These are phyloP conservation scores for Ecdyonurus torrentis DNA, from an alignment of 2,888 invertebrate genomes.

Conservation along the genomic window DNA sequence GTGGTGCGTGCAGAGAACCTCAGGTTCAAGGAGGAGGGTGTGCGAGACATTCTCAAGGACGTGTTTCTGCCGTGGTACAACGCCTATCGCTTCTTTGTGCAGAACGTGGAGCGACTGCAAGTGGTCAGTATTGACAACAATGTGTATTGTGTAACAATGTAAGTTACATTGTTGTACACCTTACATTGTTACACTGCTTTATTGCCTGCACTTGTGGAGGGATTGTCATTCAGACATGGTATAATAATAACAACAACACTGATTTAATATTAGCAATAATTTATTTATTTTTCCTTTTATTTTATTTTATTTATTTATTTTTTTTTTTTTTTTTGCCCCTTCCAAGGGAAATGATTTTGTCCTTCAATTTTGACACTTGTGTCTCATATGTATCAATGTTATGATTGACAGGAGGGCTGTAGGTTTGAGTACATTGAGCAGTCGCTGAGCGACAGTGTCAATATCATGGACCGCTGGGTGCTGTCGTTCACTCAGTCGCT, in stretches of 20 bases:
- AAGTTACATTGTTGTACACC: too few relatives aligned
- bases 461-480: slow-evolving; percentile 97
- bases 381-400: background rate
- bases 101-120: slow-evolving; percentile 72
- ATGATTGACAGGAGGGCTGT: slow-evolving; percentile 25
- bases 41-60: slow-evolving; percentile 89
- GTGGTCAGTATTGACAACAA: slow-evolving; percentile 27
- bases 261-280: too few relatives aligned
- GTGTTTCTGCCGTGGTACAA: slow-evolving; percentile 97
- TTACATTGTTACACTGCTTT: too few relatives aligned
- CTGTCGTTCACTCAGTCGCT: slow-evolving; percentile 90
- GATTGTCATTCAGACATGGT: too few relatives aligned
- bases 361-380: background rate
- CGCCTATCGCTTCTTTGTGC: slow-evolving; percentile 81
- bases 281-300: too few relatives aligned
- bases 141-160: too few relatives aligned
- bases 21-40: slow-evolving; percentile 93
- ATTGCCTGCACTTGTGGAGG: too few relatives aligned
- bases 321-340: background rate
- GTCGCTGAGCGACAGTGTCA: slow-evolving; percentile 26
- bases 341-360: background rate
- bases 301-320: too few relatives aligned
- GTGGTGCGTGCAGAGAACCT: slow-evolving; percentile 95
- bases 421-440: slow-evolving; percentile 25
- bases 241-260: too few relatives aligned